A percentile compares a stretch with the other conserved stretches of the same genome.
Conservation (phyloP, 1,140 invertebrate genomes). For the Sinonovacula constricta region DNA sequence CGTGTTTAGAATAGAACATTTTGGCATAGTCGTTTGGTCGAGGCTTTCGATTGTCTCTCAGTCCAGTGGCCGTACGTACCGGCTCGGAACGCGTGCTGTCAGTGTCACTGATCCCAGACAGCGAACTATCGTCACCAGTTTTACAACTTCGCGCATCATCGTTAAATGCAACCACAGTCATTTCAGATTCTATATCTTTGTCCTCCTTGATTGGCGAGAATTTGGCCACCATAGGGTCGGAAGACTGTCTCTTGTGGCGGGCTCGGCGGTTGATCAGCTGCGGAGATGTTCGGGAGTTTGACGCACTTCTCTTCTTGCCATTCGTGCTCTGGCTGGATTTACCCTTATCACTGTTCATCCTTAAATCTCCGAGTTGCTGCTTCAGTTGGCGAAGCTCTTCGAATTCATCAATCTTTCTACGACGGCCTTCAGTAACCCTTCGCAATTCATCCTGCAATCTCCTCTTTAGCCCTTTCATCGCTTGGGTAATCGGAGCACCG, state of each 20-base stretch:
- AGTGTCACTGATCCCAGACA: constrained; percentile 73
- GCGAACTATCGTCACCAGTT: constrained; percentile 71
- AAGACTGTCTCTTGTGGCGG: constrained; percentile 76
- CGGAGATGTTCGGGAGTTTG: constrained; percentile 71
- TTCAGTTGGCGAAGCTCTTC: constrained; percentile 77
- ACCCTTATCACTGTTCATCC: constrained; percentile 66
- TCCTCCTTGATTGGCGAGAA: constrained; percentile 82
- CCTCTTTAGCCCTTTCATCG: constrained; percentile 81
- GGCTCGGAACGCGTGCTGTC: constrained; percentile 75
- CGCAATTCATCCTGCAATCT: constrained; percentile 82
- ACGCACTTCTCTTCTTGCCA: constrained; percentile 59
- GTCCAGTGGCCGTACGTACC: constrained; percentile 25
- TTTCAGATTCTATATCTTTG: constrained; percentile 79
- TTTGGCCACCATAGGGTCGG: constrained; percentile 77
- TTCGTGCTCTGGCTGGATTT: constrained; percentile 37
- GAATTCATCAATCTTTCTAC: constrained; percentile 78
- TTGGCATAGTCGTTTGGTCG: constrained; percentile 68
- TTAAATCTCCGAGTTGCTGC: constrained; percentile 72
- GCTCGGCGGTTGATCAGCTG: constrained; percentile 74
- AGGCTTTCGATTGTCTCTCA: constrained; percentile 60
- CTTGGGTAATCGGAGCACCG: constrained; percentile 78
- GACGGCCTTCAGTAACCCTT: constrained; percentile 78
- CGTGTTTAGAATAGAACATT: constrained; percentile 62
- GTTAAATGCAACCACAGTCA: constrained; percentile 57
- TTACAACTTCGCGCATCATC: constrained; percentile 33